phyloP scores from a whole-genome alignment of 2,113 vertebrate species.

The Arenaria interpres region DNA sequence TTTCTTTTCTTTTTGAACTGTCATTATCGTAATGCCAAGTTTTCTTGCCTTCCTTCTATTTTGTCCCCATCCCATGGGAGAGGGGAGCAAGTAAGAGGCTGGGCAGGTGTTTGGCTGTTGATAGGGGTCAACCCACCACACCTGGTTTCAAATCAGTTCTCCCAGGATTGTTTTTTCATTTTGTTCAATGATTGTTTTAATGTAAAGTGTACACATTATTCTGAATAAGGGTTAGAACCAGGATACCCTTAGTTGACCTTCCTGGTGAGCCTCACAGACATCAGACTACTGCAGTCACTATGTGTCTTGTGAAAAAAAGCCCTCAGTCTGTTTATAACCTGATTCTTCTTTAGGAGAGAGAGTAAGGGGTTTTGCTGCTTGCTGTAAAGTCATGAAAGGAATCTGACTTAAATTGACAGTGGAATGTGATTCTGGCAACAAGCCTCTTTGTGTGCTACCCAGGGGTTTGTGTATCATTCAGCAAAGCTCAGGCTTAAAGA shows the following conservation, averaged over 20 bases:
- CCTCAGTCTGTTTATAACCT: not conserved
- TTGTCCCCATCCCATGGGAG: rapidly evolving
- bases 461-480: not conserved
- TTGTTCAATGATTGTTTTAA: not conserved
- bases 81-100: not conserved
- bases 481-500: not conserved
- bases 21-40: not conserved
- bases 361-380: not conserved
- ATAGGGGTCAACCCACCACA: not conserved
- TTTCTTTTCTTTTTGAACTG: not conserved
- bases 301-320: not conserved
- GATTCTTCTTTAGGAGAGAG: not conserved
- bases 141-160: not conserved
- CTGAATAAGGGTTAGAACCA: not conserved
- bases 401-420: not conserved
- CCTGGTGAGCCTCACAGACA: not conserved
- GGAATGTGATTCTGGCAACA: not conserved
- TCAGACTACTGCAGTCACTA: not conserved
- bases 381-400: not conserved
- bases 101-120: not conserved
- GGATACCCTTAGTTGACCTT: not conserved
- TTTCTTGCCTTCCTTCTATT: not conserved
- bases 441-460: not conserved
- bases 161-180: not conserved
- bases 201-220: not conserved